phyloP scores from a whole-genome alignment of 2,113 vertebrate species.

The Neolamprologus ventralis region DNA sequence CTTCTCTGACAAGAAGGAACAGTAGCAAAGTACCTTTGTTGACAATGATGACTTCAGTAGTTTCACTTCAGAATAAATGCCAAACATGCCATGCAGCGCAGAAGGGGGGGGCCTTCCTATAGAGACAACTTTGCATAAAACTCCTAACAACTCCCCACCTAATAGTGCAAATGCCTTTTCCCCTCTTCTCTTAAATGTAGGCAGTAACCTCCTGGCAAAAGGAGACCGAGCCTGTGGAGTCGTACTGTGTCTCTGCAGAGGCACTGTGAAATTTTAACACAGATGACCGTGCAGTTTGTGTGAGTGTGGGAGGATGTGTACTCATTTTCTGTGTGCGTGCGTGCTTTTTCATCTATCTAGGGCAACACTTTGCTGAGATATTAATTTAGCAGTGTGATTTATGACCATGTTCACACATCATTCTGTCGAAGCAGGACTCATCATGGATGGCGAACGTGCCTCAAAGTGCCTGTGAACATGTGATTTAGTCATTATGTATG shows the following conservation, averaged over 20 bases:
- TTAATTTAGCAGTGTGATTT: slow-evolving; percentile 27
- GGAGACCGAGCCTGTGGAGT: background rate
- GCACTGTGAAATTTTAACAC: slow-evolving; percentile 17
- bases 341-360: slow-evolving; percentile 30
- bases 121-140: background rate
- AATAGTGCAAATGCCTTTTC: background rate
- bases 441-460: slow-evolving; percentile 9
- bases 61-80: slow-evolving; percentile 12
- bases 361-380: slow-evolving; percentile 49
- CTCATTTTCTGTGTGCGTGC: background rate
- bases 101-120: background rate
- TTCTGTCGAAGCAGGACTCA: slow-evolving; percentile 7
- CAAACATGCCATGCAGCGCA: slow-evolving; percentile 4
- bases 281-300: background rate
- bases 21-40: slow-evolving; percentile 24
- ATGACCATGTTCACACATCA: slow-evolving; percentile 16
- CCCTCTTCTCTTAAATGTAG: background rate
- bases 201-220: background rate
- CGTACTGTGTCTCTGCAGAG: slow-evolving; percentile 12
- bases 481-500: slow-evolving; percentile 15
- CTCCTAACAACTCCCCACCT: background rate
- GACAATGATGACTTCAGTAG: slow-evolving; percentile 53
- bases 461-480: slow-evolving; percentile 12
- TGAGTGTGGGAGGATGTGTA: background rate
- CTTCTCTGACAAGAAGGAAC: slow-evolving; percentile 41